These are phyloP conservation scores for Spinibarbus caldwelli DNA, from an alignment of 2,797 vertebrate species.

Conservation along the genomic window DNA sequence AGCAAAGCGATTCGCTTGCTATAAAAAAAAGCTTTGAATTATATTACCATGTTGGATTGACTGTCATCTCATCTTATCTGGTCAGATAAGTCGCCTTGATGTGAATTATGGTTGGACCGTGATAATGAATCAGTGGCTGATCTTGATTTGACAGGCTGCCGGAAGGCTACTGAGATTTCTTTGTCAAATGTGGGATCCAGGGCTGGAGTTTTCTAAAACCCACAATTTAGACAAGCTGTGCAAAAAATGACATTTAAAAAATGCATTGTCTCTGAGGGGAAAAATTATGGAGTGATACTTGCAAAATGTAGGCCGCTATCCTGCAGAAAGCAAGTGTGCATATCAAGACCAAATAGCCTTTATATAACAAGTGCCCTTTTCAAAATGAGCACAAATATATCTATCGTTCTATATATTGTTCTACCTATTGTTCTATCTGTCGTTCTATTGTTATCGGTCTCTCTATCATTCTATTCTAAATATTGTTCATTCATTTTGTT, in stretches of 20 bases:
- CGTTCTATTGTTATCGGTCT: too few relatives aligned
- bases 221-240: constrained; percentile 43
- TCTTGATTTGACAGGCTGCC: constrained; percentile 36
- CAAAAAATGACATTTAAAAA: constrained; percentile 49
- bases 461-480: too few relatives aligned
- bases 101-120: constrained; percentile 15
- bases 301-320: constrained; percentile 35
- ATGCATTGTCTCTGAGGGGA: constrained; percentile 36
- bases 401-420: too few relatives aligned
- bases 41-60: constrained; percentile 42
- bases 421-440: too few relatives aligned
- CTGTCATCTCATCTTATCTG: constrained; percentile 43
- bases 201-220: constrained; percentile 36
- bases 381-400: constrained; percentile 45
- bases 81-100: constrained; percentile 42
- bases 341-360: constrained; percentile 36
- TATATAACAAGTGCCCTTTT: constrained; percentile 54
- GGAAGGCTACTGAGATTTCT: constrained; percentile 3
- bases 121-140: constrained; percentile 31
- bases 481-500: too few relatives aligned
- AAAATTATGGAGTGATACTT: constrained; percentile 47
- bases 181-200: constrained; percentile 17
- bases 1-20: constrained; percentile 3
- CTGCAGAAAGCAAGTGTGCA: constrained; percentile 41
- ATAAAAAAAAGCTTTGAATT: constrained; percentile 45